Evolutionary conservation across 2,888 invertebrate genomes (phyloP).

Genomic region (Argyresthia goedartella): DNA sequence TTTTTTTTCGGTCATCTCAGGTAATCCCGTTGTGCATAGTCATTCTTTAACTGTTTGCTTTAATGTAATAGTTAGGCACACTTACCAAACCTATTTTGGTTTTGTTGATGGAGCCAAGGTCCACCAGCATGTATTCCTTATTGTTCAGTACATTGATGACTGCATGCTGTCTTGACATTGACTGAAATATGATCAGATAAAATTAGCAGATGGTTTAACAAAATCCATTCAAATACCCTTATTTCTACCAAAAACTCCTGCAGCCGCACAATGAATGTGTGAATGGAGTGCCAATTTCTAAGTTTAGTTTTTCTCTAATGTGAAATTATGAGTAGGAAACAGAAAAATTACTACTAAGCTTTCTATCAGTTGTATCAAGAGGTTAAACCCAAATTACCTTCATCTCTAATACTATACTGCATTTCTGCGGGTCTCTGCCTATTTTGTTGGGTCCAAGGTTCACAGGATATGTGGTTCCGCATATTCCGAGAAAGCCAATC

Average conservation of each 20-base stretch:
- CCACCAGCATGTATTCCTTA: slow-evolving; percentile 50
- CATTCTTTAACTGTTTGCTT: too few relatives aligned
- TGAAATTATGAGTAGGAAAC: too few relatives aligned
- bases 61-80: slow-evolving; percentile 14
- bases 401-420: slow-evolving; percentile 42
- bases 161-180: slow-evolving; percentile 58
- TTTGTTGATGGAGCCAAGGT: slow-evolving; percentile 54
- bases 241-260: background rate
- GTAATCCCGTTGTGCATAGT: too few relatives aligned
- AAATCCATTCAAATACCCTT: background rate
- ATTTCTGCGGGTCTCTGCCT: slow-evolving; percentile 51
- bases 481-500: slow-evolving; percentile 57
- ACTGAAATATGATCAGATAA: slow-evolving; percentile 29
- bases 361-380: too few relatives aligned
- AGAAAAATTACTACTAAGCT: too few relatives aligned
- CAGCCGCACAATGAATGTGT: background rate
- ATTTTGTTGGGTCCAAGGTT: slow-evolving; percentile 53
- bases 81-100: slow-evolving; percentile 50
- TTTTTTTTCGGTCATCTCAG: too few relatives aligned
- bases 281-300: too few relatives aligned
- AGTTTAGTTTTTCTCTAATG: too few relatives aligned
- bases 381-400: slow-evolving; percentile 55
- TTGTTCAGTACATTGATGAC: slow-evolving; percentile 49
- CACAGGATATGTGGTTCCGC: slow-evolving; percentile 46
- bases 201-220: background rate